Evolutionary conservation across 2,888 invertebrate species (phyloP), one percentile per base, ranked within the genome.

Genomic region (Bedellia somnulentella): DNA sequence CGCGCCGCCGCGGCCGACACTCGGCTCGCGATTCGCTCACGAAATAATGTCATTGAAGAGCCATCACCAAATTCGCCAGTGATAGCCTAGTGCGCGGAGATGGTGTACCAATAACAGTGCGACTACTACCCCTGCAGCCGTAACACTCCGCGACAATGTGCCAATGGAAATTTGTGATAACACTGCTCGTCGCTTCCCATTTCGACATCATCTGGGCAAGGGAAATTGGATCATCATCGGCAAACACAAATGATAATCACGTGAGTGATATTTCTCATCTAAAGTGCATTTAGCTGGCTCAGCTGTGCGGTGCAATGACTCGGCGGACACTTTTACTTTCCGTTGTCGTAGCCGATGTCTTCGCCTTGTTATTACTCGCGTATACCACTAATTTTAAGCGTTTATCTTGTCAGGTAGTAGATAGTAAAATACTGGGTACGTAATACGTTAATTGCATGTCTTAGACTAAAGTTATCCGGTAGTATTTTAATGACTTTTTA

Each of bases 1-100:
- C 60, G 60, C 58, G 62, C 66, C 67, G 62, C 60, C 61, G 66
- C 58, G 63, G 67, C 63, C 71, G 66, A 57, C 63, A 61, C 58
- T 61, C 63, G 63, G 61, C 62, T 61, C 49, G 58, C 56, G 55
- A 52, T 52, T 51, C 56, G 38, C 22, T 68, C 60, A 68, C 68
- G 64, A 67, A 67, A 66, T 57, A 62, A 70, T 71, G 70, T 57
- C 62, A 57, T 56, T 57, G 57, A 52, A 53, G 50, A 46, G 50
- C 50, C 49, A 51, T 48, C 56, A 47, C 52, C 58, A 47, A 61
- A 61, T 52, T 58, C 47, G 58, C 47, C 57, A 62, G 59, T 64
- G 56, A 58, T 39, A 57, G 55, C 53, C 54, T 47, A 37, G 52
- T 40, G 46, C 47, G 53, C 53, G 51, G 64, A 62, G 57, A 71